Conservation (phyloP, 2,113 vertebrate genomes). For the Myodes glareolus region DNA sequence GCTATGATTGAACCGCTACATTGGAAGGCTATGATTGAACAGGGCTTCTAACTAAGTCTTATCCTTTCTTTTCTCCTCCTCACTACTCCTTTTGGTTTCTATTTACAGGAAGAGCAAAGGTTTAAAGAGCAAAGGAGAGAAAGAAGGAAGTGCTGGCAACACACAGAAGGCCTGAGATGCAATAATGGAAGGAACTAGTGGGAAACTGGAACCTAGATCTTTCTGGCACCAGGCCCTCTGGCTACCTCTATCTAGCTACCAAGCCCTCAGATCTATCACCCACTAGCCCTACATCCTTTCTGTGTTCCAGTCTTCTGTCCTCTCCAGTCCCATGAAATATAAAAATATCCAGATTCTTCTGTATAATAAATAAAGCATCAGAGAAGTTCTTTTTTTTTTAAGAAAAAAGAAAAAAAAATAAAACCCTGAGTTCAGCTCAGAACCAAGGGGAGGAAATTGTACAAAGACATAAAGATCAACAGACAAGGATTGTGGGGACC, state of each 20-base stretch:
- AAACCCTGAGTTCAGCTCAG: background rate
- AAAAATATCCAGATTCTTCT: constrained; percentile 43
- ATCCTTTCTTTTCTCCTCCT: background rate
- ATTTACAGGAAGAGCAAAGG: background rate
- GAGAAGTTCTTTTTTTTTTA: background rate
- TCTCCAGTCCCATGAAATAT: constrained; percentile 40
- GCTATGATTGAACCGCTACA: background rate
- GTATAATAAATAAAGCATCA: constrained; percentile 50
- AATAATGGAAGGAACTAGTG: background rate
- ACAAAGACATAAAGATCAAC: background rate
- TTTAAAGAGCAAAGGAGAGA: background rate
- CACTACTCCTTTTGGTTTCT: background rate
- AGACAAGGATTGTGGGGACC: background rate
- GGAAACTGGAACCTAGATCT: background rate
- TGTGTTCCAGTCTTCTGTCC: background rate
- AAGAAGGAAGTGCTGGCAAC: background rate
- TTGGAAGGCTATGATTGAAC: background rate
- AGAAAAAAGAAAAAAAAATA: background rate
- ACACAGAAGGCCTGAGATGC: background rate
- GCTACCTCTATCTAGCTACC: constrained; percentile 44
- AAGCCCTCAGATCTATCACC: too few species aligned
- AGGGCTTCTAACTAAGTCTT: background rate
- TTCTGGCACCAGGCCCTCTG: background rate
- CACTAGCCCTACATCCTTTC: background rate
- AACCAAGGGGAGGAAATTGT: background rate